Conservation (phyloP, 2,888 invertebrate species). For the Sturmia bella region DNA sequence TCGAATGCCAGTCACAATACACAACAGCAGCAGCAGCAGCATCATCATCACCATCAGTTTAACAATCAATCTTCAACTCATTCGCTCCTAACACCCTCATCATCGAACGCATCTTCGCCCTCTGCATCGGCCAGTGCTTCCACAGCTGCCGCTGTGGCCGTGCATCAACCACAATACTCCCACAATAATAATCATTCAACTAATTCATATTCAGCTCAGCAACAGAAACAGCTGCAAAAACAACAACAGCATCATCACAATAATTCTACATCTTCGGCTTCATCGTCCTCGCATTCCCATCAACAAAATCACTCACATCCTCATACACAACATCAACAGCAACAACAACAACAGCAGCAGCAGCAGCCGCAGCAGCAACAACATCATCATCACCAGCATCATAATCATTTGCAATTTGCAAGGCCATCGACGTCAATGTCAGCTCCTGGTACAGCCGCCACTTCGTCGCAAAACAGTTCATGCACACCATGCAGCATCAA, state of each 20-base stretch:
- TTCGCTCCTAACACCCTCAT: slow-evolving; percentile 69
- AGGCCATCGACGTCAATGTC: slow-evolving; percentile 71
- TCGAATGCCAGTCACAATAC: slow-evolving; percentile 61
- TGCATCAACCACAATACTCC: slow-evolving; percentile 70
- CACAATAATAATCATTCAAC: slow-evolving; percentile 51
- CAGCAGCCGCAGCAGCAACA: slow-evolving; percentile 62
- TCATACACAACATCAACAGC: slow-evolving; percentile 69
- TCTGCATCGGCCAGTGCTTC: slow-evolving; percentile 71
- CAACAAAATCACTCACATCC: slow-evolving; percentile 59
- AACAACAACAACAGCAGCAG: slow-evolving; percentile 43
- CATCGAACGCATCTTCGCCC: slow-evolving; percentile 71
- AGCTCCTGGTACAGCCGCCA: slow-evolving; percentile 66
- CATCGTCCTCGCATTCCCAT: slow-evolving; percentile 48
- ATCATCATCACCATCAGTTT: slow-evolving; percentile 57
- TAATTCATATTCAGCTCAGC: slow-evolving; percentile 66
- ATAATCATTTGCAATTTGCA: slow-evolving; percentile 68
- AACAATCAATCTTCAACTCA: slow-evolving; percentile 69
- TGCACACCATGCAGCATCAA: slow-evolving; percentile 74
- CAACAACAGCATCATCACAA: slow-evolving; percentile 66
- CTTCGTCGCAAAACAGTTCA: slow-evolving; percentile 67
- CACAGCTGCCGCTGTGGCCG: slow-evolving; percentile 71
- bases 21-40: slow-evolving; percentile 59
- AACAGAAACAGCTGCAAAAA: slow-evolving; percentile 67
- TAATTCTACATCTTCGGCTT: slow-evolving; percentile 43
- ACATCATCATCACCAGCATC: slow-evolving; percentile 57